Evolutionary conservation across 2,113 vertebrate species (phyloP).

Genomic region (Gymnorhina tibicen): DNA sequence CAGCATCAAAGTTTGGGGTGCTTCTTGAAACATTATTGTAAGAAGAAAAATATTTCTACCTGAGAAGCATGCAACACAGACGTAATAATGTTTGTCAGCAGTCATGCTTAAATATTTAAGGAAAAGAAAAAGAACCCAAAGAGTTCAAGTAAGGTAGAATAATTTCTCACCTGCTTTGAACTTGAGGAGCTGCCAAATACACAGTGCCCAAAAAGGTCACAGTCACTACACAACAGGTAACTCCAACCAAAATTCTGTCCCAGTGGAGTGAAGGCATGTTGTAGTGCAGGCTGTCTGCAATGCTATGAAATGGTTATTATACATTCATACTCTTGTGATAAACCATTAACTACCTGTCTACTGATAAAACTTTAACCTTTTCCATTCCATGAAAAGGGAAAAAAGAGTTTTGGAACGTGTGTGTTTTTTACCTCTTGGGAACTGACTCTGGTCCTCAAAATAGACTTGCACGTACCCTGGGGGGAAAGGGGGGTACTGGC

Average conservation of each 20-base stretch:
- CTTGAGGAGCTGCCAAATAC: conserved; percentile 30
- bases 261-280: background rate
- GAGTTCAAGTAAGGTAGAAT: background rate
- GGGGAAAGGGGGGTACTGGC: background rate
- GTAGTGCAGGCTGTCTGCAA: background rate
- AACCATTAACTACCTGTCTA: background rate
- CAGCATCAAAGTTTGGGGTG: background rate
- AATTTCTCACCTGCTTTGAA: conserved; percentile 45
- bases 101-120: background rate
- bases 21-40: background rate
- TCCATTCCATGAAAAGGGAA: background rate
- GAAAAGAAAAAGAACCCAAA: background rate
- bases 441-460: background rate
- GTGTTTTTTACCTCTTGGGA: background rate
- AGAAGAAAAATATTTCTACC: background rate
- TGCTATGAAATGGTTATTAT: background rate
- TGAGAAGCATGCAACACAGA: accelerated
- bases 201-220: background rate
- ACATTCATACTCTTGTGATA: background rate
- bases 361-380: background rate
- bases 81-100: background rate
- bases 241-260: background rate
- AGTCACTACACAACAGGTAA: background rate
- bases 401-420: background rate
- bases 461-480: accelerated